Evolutionary conservation across 2,797 vertebrate species (phyloP), one percentile per base, ranked within the genome.

Genomic region (Leucoraja ocellata): DNA sequence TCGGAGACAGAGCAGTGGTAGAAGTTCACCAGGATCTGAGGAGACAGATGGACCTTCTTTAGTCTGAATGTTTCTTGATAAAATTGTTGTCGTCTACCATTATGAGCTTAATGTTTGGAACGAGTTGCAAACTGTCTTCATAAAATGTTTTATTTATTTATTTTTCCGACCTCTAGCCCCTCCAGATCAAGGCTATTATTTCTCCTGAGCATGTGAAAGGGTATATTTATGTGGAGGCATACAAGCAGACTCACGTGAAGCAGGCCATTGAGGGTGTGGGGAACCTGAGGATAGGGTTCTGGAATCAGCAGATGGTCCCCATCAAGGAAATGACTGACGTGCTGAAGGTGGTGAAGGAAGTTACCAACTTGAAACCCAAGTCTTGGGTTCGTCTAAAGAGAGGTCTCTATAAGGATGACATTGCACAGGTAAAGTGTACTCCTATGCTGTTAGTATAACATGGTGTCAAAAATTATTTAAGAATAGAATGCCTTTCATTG

Each of bases 261-360:
- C 96, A 99, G 71, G 98, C 98, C 94, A 99, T 99, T 0, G 98
- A 99, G 93, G 98, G 98, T 0, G 97, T 99, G 93, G 98, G 98
- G 58, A 99, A 99, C 96, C 96, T 99, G 94, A 96, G 98, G n/a
- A 97, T 99, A 95, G 98, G 98, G 94, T 98, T 97, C 95, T 99
- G 98, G 98, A 99, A 99, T 96, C 98, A 99, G 96, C 98, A 99
- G 96, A 99, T 99, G 98, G 98, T 99, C 18, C 98, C 98, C 94
- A 99, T 99, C 95, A 99, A 99, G 94, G 98, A 99, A 95, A 99
- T 99, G 98, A 99, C 98, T 0, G 98, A 99, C 0, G 98, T 99
- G 8, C 97, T 99, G 32, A 99, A 99, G 95, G 98, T 99, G 90
- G 98, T 99, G 39, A 99, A 99, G 94, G 98, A 99, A 95, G 98